These are phyloP conservation scores for Oscheius sp. DNA, from an alignment of 2,888 invertebrate species.

Conservation along the genomic window DNA sequence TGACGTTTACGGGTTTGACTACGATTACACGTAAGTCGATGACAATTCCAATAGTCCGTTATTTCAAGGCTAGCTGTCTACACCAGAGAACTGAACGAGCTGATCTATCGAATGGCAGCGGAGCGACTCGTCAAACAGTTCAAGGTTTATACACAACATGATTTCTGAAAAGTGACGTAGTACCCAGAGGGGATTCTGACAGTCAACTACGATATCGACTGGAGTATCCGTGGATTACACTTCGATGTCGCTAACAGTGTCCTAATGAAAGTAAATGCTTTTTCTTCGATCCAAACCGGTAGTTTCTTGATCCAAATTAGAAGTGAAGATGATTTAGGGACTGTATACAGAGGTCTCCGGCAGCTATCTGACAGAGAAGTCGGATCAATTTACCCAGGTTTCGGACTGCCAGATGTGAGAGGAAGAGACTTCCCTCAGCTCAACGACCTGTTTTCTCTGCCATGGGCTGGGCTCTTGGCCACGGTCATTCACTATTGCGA, in stretches of 20 bases:
- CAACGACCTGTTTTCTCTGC: conserved; percentile 94
- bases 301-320: conserved; percentile 75
- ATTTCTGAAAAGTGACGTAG: conserved; percentile 76
- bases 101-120: conserved; percentile 89
- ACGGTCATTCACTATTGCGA: conserved; percentile 94
- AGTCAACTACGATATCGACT: conserved; percentile 89
- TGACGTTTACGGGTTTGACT: conserved; percentile 78
- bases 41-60: conserved; percentile 79
- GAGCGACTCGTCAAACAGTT: conserved; percentile 87
- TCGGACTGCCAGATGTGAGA: conserved; percentile 62
- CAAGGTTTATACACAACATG: conserved; percentile 80
- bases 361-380: conserved; percentile 48
- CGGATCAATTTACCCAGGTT: conserved; percentile 80
- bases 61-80: conserved; percentile 97
- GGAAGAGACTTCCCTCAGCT: conserved; percentile 83
- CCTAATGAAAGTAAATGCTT: conserved; percentile 92
- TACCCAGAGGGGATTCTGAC: conserved; percentile 85
- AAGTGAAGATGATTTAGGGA: conserved; percentile 36
- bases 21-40: background rate
- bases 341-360: conserved; percentile 52
- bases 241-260: conserved; percentile 95
- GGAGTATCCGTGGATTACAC: conserved; percentile 95
- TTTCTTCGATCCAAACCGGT: conserved; percentile 94
- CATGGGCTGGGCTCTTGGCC: conserved; percentile 83
- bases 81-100: conserved; percentile 86